Evolutionary conservation across 2,888 invertebrate genomes (phyloP), one percentile per base, ranked within the genome.

Genomic region (Amphipoea lucens): DNA sequence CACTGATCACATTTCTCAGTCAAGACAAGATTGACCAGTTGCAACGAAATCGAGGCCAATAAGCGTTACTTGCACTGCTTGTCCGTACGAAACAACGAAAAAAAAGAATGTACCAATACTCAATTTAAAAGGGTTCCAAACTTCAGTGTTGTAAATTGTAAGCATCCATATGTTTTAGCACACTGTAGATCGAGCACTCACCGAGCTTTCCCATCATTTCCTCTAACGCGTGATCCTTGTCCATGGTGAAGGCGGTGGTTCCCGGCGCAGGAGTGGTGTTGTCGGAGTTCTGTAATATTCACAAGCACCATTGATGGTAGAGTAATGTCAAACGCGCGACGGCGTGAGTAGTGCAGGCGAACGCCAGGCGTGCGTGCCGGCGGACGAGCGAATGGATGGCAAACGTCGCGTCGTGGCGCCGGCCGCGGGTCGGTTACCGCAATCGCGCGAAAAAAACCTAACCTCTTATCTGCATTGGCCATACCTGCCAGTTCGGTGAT

Each of bases 181-280:
- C 81, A 79, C 80, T 79, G 79, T 73, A 62, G 65, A 82, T 75
- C 72, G 69, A 74, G 67, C 78, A 95, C 97, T 97, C 90, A 98
- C 98, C 98, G 90, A 98, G 94, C 93, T 97, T 97, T 90, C 97
- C 97, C 98, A 98, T 98, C 93, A 98, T 97, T 89, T 97, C 97
- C 91, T 98, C 98, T 77, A 98, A 92, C 51, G 97, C 97, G 90
- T 96, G 97, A 95, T 97, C 97, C 92, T 97, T 97, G 91, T 97
- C 97, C 97, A 97, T 97, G 92, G 74, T 94, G 87, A 69, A 7
- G 80, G 74, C 67, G 78, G 79, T 80, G 78, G 82, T 82, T 86
- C 77, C 84, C 76, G 79, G 87, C 79, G 82, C 83, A 71, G 82
- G 84, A 84, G 84, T 90, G 73, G 86, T 88, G 81, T 90, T 91